phyloP scores from a whole-genome alignment of 2,888 invertebrate species.

The Cephus nigrinus region DNA sequence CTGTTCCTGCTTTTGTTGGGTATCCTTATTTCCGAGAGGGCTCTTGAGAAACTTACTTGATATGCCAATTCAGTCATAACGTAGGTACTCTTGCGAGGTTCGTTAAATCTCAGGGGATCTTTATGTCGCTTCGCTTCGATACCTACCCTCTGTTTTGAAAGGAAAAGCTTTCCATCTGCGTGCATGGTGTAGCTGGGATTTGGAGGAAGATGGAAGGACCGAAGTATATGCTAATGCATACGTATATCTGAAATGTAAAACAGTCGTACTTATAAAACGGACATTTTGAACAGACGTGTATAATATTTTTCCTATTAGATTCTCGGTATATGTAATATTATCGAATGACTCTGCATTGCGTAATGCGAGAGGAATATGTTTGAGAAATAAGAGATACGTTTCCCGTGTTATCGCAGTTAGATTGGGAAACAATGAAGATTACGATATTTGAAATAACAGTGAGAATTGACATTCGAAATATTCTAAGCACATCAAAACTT shows the following conservation, averaged over 20 bases:
- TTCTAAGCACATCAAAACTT: neutral
- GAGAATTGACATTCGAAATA: neutral
- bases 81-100: constrained; percentile 35
- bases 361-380: neutral
- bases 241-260: neutral
- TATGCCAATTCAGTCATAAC: neutral
- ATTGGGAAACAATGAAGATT: neutral
- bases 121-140: constrained; percentile 24
- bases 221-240: neutral
- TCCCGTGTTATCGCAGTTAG: neutral
- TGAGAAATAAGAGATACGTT: neutral
- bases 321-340: neutral
- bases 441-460: neutral
- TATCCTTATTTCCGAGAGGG: neutral
- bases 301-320: neutral
- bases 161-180: constrained; percentile 35
- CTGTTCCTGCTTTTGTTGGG: neutral
- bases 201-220: neutral
- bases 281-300: neutral
- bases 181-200: neutral
- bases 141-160: constrained; percentile 42
- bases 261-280: neutral
- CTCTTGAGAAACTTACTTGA: neutral
- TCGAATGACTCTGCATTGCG: neutral
- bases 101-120: constrained; percentile 48